Evolutionary conservation across 92 coral and sea anemone species (phyloP).

Genomic region (Blastomussa wellsi): DNA sequence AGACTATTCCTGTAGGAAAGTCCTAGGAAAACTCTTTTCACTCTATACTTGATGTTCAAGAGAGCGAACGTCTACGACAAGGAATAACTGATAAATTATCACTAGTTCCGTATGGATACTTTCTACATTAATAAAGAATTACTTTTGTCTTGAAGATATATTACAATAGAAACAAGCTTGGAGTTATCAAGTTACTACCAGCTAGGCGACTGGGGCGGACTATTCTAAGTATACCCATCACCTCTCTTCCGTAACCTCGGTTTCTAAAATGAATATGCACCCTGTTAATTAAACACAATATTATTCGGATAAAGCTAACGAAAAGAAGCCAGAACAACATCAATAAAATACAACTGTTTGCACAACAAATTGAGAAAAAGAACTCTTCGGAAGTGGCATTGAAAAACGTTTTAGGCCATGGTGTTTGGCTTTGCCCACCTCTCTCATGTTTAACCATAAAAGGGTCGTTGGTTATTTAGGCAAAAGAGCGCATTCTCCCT

Average conservation of each 20-base stretch:
- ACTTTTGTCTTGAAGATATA: background rate
- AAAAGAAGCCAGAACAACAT: background rate
- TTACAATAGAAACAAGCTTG: background rate
- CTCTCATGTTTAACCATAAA: background rate
- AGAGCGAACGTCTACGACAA: background rate
- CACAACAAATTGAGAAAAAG: background rate
- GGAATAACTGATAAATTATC: background rate
- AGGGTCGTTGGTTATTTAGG: background rate
- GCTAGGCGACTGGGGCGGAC: background rate
- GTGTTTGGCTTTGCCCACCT: background rate
- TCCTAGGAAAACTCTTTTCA: background rate
- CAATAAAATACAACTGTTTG: background rate
- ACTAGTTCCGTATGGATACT: background rate
- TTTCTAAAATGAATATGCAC: background rate
- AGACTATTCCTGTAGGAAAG: background rate
- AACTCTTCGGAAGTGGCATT: background rate
- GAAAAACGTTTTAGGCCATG: background rate
- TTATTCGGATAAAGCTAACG: background rate
- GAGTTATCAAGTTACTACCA: background rate
- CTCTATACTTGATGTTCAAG: background rate
- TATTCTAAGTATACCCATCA: background rate
- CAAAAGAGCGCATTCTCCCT: background rate
- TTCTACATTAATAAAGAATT: background rate
- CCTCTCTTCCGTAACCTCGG: background rate
- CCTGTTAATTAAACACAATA: too few species aligned